Evolutionary conservation across 2,113 vertebrate genomes (phyloP), one percentile per base, ranked within the genome.

Genomic region (Pteruthius melanotis): DNA sequence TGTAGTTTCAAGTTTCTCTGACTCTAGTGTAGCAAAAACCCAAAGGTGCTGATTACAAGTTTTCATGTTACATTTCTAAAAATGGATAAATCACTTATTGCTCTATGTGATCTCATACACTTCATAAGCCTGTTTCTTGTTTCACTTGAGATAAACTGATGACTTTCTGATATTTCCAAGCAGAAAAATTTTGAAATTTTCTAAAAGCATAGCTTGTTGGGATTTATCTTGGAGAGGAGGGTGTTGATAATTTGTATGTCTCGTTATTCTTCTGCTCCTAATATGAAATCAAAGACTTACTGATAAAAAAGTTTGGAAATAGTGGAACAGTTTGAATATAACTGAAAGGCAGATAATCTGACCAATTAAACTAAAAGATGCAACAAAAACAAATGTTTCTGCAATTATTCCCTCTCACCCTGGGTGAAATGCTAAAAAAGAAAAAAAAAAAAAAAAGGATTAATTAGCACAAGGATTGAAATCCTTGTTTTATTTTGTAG

Each of bases 1-100:
- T 60, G 60, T 70, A 95, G n/a, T 94, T 94, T 95, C 93, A 96
- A 77, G 83, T 90, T 90, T 83, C 52, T 90, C 80, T 91, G 83
- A 37, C 54, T 87, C 24, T 45, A 69, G 35, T 37, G 30, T 57
- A 84, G 70, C 11, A 70, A 90, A 87, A 91, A 94, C 10, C 2
- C 31, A 66, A 79, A 94, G 76, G 87, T 93, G 37, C 64, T 75
- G 72, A 89, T 93, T 93, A 45, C 28, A 68, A 47, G 21, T 90
- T 95, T 94, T 91, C 24, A 7, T 40, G 56, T 75, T 90, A 56
- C n/a, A 15, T 90, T 88, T 93, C 63, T 91, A 79, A 93, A 96
- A 91, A 92, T 90, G 71, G 78, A 26, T 83, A 74, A 79, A 84
- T 11, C 50, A 56, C 47, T 87, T 84, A 49, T 3, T 87, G 40